Evolutionary conservation across 2,888 invertebrate species (phyloP), one percentile per base, ranked within the genome.

Genomic region (Macaria notata): DNA sequence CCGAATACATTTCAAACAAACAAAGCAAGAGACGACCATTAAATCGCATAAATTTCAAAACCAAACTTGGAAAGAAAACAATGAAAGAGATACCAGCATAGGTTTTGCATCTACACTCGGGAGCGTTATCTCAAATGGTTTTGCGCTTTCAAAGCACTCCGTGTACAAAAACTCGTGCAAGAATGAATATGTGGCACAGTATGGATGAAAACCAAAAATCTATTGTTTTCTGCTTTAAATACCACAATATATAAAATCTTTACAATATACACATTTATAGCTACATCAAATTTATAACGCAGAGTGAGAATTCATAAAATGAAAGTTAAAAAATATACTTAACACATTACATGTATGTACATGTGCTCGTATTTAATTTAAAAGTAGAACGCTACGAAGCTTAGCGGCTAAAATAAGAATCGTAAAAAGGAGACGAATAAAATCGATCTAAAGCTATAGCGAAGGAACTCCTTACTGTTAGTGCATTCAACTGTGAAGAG

Each of bases 41-140:
- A 48, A 44, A 51, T 39, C 38, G 6, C 9, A 50, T 49, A 44
- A 46, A 46, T 44, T 33, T 53, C 41, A 49, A 42, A 53, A 42
- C 45, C 41, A 42, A 43, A 47, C 43, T 7, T n/a, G 39, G 41
- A 54, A 50, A 58, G 49, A 58, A 56, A 56, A 59, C 49, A 55
- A 44, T 49, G 46, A 48, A 46, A 51, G 36, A 59, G 47, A 61
- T 49, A 55, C 51, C 57, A 43, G 56, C 54, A 51, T 54, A 56
- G 66, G 71, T 73, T 75, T 74, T 74, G 71, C 71, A 76, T 75
- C 65, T 58, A 66, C 66, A 72, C 63, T 69, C 69, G 68, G 58
- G 64, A 76, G 73, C 71, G 72, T 71, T 75, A 79, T 79, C 76
- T 71, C 66, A 75, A 78, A 75, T 72, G 75, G 71, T 76, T 73